These are phyloP conservation scores for Micrastur ruficollis DNA, from an alignment of 2,797 vertebrate species.

Conservation along the genomic window DNA sequence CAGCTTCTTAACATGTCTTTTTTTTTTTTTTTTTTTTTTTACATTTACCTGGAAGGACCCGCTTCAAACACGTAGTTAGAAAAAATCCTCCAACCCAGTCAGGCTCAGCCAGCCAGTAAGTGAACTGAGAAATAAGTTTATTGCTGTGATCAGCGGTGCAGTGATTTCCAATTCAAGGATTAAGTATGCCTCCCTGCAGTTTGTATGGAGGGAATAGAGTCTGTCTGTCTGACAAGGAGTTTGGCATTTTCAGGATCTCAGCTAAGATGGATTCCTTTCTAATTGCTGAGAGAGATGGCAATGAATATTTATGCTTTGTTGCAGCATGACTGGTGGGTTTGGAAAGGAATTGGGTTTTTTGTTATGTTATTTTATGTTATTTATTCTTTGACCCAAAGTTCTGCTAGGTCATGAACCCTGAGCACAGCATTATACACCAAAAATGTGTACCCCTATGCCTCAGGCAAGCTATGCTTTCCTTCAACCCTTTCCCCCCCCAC, in stretches of 20 bases:
- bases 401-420: background rate
- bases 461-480: background rate
- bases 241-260: accelerated
- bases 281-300: background rate
- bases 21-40: background rate
- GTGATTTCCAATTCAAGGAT: background rate
- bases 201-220: background rate
- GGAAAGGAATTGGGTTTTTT: background rate
- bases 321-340: background rate
- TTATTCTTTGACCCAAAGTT: background rate
- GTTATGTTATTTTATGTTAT: background rate
- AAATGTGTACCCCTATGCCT: background rate
- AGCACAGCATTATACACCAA: background rate
- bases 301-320: background rate
- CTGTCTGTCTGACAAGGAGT: background rate
- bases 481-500: no score
- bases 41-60: background rate
- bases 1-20: background rate
- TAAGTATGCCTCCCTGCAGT: background rate
- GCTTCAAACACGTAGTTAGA: background rate
- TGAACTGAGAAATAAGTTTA: slow-evolving; percentile 18
- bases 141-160: background rate
- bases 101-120: background rate
- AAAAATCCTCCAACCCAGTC: background rate
- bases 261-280: background rate